A percentile compares a stretch with the other conserved stretches of the same genome.
Conservation (phyloP, 1,140 invertebrate species). For the Drosophila truncata region DNA sequence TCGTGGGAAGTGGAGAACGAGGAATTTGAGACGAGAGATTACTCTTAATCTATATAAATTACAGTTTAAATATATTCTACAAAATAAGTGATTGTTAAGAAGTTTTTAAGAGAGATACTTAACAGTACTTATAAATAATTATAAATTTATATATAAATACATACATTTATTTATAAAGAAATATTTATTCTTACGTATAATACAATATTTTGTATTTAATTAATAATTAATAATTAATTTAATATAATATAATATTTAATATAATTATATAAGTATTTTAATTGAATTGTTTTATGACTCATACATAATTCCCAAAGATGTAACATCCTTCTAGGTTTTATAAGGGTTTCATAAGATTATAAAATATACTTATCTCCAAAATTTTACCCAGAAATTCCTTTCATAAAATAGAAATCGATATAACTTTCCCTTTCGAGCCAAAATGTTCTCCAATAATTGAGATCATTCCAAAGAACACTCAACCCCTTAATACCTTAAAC, state of each 20-base stretch:
- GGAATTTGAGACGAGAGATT: conserved; percentile 4
- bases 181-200: no score
- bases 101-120: neutral
- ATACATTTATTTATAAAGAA: no score
- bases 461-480: neutral
- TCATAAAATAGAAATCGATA: neutral
- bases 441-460: neutral
- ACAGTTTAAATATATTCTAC: neutral
- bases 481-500: conserved; percentile 4
- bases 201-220: no score
- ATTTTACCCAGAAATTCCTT: neutral
- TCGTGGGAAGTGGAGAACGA: conserved; percentile 18
- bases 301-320: no score
- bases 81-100: neutral
- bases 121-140: neutral
- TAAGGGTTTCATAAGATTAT: no score
- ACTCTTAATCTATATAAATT: neutral
- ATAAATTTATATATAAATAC: neutral
- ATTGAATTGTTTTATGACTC: no score
- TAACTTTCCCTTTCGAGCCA: neutral
- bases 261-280: no score
- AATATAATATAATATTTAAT: no score
- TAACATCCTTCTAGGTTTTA: neutral
- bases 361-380: neutral
- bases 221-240: no score